Percentiles rank a stretch among this genome's conserved stretches.
These are phyloP conservation scores for Trematomus loennbergii DNA, from an alignment of 2,113 vertebrate species.

Conservation along the genomic window DNA sequence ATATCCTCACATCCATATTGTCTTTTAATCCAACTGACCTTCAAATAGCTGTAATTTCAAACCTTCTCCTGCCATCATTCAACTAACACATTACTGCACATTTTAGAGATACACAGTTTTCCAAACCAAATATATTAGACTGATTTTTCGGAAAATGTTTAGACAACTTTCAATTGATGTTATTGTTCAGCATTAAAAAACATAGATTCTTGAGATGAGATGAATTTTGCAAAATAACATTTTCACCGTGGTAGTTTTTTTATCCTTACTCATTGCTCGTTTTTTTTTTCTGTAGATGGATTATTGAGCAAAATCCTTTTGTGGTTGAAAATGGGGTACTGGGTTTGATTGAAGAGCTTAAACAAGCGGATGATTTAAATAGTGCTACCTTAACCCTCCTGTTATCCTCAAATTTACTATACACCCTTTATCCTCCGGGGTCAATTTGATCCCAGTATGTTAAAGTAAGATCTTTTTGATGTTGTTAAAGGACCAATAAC, in stretches of 20 bases:
- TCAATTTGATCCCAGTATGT: too few species aligned
- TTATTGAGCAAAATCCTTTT: neutral
- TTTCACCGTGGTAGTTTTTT: neutral
- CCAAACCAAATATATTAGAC: slow-evolving; percentile 1
- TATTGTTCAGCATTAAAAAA: neutral
- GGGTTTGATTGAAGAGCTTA: neutral
- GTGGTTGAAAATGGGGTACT: neutral
- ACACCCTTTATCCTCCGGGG: too few species aligned
- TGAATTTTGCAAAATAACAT: too few species aligned
- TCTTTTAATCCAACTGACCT: slow-evolving; percentile 2
- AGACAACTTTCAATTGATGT: neutral
- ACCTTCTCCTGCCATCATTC: neutral
- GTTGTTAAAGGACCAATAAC: too few species aligned
- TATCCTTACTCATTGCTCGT: neutral
- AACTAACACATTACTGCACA: neutral
- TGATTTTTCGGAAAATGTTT: slow-evolving; percentile 1
- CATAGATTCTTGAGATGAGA: neutral
- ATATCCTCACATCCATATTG: neutral
- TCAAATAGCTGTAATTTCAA: neutral
- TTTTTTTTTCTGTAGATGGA: neutral
- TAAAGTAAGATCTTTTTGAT: too few species aligned
- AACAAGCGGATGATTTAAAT: neutral
- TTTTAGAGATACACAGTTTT: neutral
- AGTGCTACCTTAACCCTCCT: neutral
- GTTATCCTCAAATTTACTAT: too few species aligned